phyloP scores from a whole-genome alignment of 2,888 invertebrate species.

The Trypoxylon attenuatum region DNA sequence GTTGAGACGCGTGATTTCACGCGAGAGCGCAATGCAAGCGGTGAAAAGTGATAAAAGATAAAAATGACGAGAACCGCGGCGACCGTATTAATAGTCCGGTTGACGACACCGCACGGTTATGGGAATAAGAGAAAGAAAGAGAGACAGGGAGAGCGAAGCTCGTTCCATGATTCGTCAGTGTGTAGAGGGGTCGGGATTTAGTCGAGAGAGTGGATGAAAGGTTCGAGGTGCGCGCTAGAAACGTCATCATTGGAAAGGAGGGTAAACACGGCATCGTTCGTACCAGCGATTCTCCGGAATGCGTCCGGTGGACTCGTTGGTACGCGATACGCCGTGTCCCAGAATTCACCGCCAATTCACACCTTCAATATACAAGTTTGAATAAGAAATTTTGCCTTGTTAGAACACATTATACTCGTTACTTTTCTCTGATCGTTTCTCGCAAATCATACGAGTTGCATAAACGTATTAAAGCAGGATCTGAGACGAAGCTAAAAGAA shows the following conservation, averaged over 20 bases:
- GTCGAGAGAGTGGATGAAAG: slow-evolving; percentile 13
- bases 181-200: slow-evolving; percentile 21
- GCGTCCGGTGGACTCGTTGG: slow-evolving; percentile 62
- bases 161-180: slow-evolving; percentile 23
- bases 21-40: too few species aligned
- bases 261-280: slow-evolving; percentile 27
- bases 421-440: too few species aligned
- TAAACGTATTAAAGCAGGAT: too few species aligned
- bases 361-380: neutral
- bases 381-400: too few species aligned
- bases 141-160: slow-evolving; percentile 31
- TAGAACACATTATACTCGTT: too few species aligned
- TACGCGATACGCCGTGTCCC: slow-evolving; percentile 37
- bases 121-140: slow-evolving; percentile 14
- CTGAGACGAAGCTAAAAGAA: too few species aligned
- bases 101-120: neutral
- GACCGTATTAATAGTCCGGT: too few species aligned
- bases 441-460: too few species aligned
- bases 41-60: too few species aligned
- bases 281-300: slow-evolving; percentile 62
- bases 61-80: too few species aligned
- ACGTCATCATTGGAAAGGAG: slow-evolving; percentile 40
- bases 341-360: slow-evolving; percentile 25
- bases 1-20: too few species aligned
- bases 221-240: slow-evolving; percentile 57